Percentiles rank a stretch among this genome's conserved stretches.
phyloP scores from a whole-genome alignment of 2,113 vertebrate genomes.

The Lepisosteus osseus region DNA sequence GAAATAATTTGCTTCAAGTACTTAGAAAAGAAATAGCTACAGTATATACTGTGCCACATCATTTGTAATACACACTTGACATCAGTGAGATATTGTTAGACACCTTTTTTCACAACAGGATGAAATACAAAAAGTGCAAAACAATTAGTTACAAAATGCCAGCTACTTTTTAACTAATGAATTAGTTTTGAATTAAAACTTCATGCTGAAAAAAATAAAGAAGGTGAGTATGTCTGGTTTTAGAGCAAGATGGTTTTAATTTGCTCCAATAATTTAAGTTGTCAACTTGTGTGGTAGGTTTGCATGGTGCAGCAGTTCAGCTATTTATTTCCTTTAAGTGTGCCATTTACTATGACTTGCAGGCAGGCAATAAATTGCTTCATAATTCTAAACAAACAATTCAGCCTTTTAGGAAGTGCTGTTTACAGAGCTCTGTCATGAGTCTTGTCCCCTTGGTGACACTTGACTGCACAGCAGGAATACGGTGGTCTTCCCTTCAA shows the following conservation, averaged over 20 bases:
- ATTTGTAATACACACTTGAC: not conserved
- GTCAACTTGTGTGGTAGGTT: conserved; percentile 12
- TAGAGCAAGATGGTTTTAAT: not conserved
- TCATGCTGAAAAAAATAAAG: not conserved
- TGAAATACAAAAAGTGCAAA: not conserved
- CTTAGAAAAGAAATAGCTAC: not conserved
- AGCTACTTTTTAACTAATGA: not conserved
- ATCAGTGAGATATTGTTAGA: not conserved
- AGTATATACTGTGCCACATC: not conserved
- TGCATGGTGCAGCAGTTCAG: not conserved
- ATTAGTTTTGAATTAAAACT: not conserved
- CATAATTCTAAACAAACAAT: conserved; percentile 27
- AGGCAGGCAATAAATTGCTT: conserved; percentile 4
- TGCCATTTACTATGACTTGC: not conserved
- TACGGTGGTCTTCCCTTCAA: conserved; percentile 26
- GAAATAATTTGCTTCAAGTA: not conserved
- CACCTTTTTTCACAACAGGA: no score
- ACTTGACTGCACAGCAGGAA: conserved; percentile 28
- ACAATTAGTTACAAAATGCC: not conserved
- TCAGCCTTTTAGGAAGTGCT: not conserved
- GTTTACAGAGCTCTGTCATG: conserved; percentile 35
- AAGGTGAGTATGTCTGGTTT: not conserved
- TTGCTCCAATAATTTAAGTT: not conserved
- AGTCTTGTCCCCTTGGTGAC: conserved; percentile 20
- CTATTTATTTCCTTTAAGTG: conserved; percentile 1